Evolutionary conservation across 2,113 vertebrate species (phyloP).

Genomic region (Nycticryphes semicollaris): DNA sequence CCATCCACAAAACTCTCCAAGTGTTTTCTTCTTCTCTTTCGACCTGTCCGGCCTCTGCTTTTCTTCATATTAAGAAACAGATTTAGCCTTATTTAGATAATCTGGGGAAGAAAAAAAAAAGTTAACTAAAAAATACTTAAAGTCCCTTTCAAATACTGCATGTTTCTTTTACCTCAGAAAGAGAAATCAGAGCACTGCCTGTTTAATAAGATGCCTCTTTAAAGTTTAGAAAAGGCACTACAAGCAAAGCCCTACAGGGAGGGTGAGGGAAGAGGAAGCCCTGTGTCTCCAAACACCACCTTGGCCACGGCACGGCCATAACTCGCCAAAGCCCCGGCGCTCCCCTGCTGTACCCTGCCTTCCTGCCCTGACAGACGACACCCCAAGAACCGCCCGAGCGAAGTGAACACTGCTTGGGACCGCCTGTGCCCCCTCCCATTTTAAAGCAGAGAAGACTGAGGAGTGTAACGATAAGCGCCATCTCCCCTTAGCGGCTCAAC

Average conservation of each 20-base stretch:
- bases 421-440: accelerated
- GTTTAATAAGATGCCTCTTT: neutral
- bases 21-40: constrained; percentile 65
- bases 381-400: neutral
- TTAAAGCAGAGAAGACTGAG: neutral
- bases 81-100: neutral
- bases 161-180: neutral
- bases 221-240: neutral
- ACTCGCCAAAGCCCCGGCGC: neutral
- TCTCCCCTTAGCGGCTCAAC: neutral
- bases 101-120: neutral
- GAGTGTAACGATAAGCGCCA: neutral
- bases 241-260: neutral
- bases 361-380: neutral
- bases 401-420: accelerated
- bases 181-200: neutral
- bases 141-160: neutral
- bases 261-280: neutral
- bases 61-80: constrained; percentile 59
- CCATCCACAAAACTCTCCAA: neutral
- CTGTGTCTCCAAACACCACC: neutral
- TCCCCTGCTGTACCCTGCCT: neutral
- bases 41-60: constrained; percentile 70
- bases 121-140: neutral
- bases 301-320: neutral